phyloP scores from a whole-genome alignment of 2,888 invertebrate species.

The Dryococelus australis region DNA sequence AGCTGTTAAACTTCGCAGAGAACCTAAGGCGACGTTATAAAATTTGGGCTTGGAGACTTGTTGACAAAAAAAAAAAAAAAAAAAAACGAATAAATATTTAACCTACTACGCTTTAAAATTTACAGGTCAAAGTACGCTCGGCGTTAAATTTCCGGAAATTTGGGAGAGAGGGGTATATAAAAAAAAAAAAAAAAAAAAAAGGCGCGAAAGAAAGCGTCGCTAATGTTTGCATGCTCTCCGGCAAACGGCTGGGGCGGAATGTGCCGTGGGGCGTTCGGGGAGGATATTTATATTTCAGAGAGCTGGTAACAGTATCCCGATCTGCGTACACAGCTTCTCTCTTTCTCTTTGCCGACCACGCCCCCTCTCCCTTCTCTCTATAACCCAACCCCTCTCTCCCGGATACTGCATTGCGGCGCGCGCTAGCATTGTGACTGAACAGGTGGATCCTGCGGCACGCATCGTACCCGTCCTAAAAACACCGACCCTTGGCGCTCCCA shows the following conservation, averaged over 20 bases:
- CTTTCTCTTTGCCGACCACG: background rate
- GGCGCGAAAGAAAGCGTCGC: background rate
- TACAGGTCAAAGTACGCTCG: background rate
- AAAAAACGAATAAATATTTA: background rate
- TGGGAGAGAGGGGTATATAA: background rate
- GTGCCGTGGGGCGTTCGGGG: background rate
- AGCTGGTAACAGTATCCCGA: slow-evolving; percentile 10
- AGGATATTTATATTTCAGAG: slow-evolving; percentile 13
- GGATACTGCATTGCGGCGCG: background rate
- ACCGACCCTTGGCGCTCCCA: background rate
- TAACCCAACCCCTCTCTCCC: background rate
- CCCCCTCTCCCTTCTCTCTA: too few species aligned
- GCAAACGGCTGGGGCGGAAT: background rate
- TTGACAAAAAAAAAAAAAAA: too few species aligned
- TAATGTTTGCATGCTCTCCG: background rate
- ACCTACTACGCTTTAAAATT: background rate
- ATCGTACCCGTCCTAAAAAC: background rate
- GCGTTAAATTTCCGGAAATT: background rate
- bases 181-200: background rate
- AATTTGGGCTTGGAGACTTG: too few species aligned
- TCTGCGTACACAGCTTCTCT: background rate
- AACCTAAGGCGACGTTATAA: too few species aligned
- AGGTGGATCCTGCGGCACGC: background rate
- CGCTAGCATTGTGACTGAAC: background rate
- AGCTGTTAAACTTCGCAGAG: too few species aligned